These are phyloP conservation scores for Epistrophella euchroma DNA, from an alignment of 2,888 invertebrate species.

Conservation along the genomic window DNA sequence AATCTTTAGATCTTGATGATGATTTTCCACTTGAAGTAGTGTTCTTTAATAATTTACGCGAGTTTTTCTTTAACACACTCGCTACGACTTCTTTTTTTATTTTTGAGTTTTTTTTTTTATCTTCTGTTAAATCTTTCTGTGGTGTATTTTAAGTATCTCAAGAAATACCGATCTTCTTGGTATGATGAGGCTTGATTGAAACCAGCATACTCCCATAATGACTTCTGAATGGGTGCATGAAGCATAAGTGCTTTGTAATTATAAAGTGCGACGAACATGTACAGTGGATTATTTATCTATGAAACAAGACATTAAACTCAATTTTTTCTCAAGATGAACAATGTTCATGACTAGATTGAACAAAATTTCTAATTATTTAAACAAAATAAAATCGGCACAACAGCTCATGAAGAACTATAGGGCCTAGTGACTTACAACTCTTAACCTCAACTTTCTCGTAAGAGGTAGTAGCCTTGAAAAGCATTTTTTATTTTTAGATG, in stretches of 20 bases:
- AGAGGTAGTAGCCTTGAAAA: too few relatives aligned
- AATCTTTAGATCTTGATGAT: slow-evolving; percentile 51
- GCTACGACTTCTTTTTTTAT: neutral
- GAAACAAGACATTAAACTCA: too few relatives aligned
- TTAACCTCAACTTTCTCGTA: too few relatives aligned
- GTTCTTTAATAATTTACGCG: slow-evolving; percentile 11
- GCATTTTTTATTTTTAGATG: too few relatives aligned
- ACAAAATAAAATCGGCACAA: too few relatives aligned
- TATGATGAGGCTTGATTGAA: slow-evolving; percentile 7
- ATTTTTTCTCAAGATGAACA: too few relatives aligned
- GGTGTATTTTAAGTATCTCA: neutral
- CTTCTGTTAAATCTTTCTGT: neutral
- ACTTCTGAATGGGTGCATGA: neutral
- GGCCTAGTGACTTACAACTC: too few relatives aligned
- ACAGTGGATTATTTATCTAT: neutral
- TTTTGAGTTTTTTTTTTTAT: neutral
- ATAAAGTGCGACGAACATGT: slow-evolving; percentile 4
- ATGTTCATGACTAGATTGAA: too few relatives aligned
- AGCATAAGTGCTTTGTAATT: slow-evolving; percentile 15
- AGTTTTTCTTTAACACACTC: slow-evolving; percentile 21
- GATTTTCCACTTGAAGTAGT: slow-evolving; percentile 36
- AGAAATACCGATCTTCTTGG: neutral
- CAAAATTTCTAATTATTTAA: too few relatives aligned
- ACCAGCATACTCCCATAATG: slow-evolving; percentile 14
- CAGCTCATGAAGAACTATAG: too few relatives aligned